Base-by-base conservation (phyloP, 2,113 vertebrate genomes). In the Desmodus rotundus region DNA sequence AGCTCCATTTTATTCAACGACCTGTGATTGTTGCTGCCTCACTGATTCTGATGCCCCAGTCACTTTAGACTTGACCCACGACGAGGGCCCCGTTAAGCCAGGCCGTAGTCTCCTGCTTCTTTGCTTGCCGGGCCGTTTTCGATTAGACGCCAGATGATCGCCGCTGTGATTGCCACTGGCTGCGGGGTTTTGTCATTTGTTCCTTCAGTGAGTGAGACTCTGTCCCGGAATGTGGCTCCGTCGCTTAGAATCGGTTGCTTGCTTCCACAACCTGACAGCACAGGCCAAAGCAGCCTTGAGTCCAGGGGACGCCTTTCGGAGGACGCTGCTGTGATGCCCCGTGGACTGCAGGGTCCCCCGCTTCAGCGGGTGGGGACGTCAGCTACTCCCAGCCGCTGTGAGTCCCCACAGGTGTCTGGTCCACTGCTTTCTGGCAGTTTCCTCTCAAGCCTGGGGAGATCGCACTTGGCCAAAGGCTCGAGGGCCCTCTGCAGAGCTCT, bases 281-380 rank as follows among this genome's bases (percentile, higher is more conserved):
- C 26, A 10, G 54, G 45, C 78, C 84, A 50, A 16, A 22, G 68
- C 5, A 58, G 77, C 4, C 56, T 47, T 19, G 45, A 33, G 31
- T 47, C 14, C 61, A 10, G 45, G 6, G 24, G 47, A 33, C 2
- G 10, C 14, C 24, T 4, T n/a, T 26, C 3, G 2, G 36, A 54
- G 10, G 41, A 9, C 67, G 5, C 31, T 4, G 52, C 22, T 3
- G 6, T 4, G 52, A 36, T 19, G 13, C 24, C 20, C 14, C 0
- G 0, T 1, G 8, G 20, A 8, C 22, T 7, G 10, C 1, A 2
- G 26, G 31, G n/a, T 3, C 26, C 41, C n/a, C 24, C 20, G 3
- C 50, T 9, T 15, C 36, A 15, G 63, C 47, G 1, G 50, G 7
- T 28, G 83, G 26, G 58, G 38, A 22, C 0, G 1, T 0, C 19